Base-by-base conservation (phyloP, 2,113 vertebrate species). In the Siphamia tubifer region DNA sequence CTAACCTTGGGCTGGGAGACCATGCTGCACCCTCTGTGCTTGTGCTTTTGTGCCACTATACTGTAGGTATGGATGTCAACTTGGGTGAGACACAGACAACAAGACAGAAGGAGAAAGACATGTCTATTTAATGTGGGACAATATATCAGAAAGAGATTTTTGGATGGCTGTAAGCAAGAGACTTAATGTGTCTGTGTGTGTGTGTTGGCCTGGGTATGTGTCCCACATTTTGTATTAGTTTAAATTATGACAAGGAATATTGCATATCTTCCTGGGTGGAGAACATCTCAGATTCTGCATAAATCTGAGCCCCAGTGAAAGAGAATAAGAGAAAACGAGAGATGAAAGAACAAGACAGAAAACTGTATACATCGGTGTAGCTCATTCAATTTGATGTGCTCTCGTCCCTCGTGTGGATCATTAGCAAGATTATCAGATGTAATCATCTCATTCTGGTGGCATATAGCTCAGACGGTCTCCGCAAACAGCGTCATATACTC, bases 381-480 rank as follows among this genome's bases (percentile, higher is more conserved):
- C 71, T 79, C 57, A 49, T 83, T 81, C 66, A 71, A 57, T 74
- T 86, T 66, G 47, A 58, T 82, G 65, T 38, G 67, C 74, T 62
- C 48, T 58, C 72, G 67, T 79, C 69, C 60, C 72, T 30, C 52
- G 79, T 74, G 82, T 81, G 83, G 79, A 85, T 87, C 82, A 87
- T 87, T 87, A 89, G 85, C 67, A 47, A 85, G 74, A 84, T 90
- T 81, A 90, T 89, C 85, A 85, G 72, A 77, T 85, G 74, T 78
- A 90, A 83, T 90, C 82, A 82, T 83, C 72, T 79, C 77, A 75
- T 85, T 85, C 62, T 76, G 68, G 64, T 66, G 58, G 65, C 38
- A 15, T 73, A 80, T 72, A 77, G 83, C 65, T 74, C 61, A 71
- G 76, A 57, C 64, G 31, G 43, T 55, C 67, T 25, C 66, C 61